phyloP scores from a whole-genome alignment of 2,113 vertebrate genomes.

The Pelecanus crispus region DNA sequence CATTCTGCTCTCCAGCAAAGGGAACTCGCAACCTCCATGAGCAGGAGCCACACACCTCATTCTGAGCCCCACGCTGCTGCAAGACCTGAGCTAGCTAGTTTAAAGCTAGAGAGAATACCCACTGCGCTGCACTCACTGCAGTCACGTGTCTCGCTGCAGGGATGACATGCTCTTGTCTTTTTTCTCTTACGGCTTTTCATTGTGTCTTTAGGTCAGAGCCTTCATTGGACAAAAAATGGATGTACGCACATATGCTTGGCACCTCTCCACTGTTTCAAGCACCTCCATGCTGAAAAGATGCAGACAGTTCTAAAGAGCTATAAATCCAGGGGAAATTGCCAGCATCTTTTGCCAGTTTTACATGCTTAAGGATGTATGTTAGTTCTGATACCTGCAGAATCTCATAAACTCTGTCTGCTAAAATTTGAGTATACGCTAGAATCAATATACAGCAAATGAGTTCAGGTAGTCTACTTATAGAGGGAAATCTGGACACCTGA shows the following conservation, averaged over 20 bases:
- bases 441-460: not conserved
- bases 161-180: not conserved
- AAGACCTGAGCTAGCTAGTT: not conserved
- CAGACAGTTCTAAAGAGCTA: not conserved
- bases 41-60: rapidly evolving
- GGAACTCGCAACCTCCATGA: rapidly evolving
- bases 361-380: not conserved
- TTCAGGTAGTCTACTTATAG: not conserved
- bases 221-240: not conserved
- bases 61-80: not conserved
- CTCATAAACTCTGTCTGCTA: not conserved
- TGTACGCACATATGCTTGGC: not conserved
- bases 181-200: not conserved
- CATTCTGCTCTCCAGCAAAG: not conserved
- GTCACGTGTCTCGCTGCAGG: not conserved
- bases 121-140: not conserved
- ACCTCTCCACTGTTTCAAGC: not conserved
- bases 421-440: not conserved
- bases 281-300: not conserved
- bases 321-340: not conserved
- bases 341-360: not conserved
- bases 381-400: not conserved
- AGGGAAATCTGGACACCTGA: not conserved
- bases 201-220: not conserved
- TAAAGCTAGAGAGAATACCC: not conserved